Base-by-base conservation (phyloP, 2,113 vertebrate species). In the Collichthys lucidus region DNA sequence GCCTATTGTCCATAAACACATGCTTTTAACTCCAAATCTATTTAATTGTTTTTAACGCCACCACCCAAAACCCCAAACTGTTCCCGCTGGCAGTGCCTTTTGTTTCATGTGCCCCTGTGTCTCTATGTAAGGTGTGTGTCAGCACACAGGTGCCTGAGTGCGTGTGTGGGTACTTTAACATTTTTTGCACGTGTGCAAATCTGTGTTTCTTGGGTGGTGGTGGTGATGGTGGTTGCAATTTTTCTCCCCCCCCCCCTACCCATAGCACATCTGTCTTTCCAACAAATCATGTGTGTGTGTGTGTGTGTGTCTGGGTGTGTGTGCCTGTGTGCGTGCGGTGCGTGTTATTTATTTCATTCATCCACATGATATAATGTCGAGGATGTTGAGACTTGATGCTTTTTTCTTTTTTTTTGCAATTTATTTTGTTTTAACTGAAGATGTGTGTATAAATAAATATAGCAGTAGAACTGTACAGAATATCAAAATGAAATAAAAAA, bases 61-160 rank as follows among this genome's bases (percentile, higher is more conserved):
- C 78, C 78, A 79, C 76, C 84, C 81, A 77, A 77, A 77, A 75
- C 79, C 83, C 73, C 26, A 49, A 80, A 63, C 86, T 88, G 71
- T 92, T 88, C 81, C 90, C 88, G 89, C 92, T 93, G 91, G 90
- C 93, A 94, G 93, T 95, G 95, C 94, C 94, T 96, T 95, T 91
- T 84, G 89, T 91, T 94, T 83, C 62, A 75, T 82, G 86, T 86
- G 72, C 84, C 73, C 83, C 80, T 55, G 82, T 78, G 74, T 88
- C 52, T 62, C 17, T 61, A 46, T 68, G 67, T 65, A 69, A 20
- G 40, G 69, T 81, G 88, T 88, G 78, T 86, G 73, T 75, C 35
- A 53, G 64, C 88, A 82, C 75, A 87, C 80, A 85, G 62, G 82
- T 86, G 88, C 84, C 88, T 84, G 82, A 71, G 57, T 60, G 63